Evolutionary conservation across 2,888 invertebrate genomes (phyloP), one percentile per base, ranked within the genome.

Genomic region (Polydrusus cervinus): DNA sequence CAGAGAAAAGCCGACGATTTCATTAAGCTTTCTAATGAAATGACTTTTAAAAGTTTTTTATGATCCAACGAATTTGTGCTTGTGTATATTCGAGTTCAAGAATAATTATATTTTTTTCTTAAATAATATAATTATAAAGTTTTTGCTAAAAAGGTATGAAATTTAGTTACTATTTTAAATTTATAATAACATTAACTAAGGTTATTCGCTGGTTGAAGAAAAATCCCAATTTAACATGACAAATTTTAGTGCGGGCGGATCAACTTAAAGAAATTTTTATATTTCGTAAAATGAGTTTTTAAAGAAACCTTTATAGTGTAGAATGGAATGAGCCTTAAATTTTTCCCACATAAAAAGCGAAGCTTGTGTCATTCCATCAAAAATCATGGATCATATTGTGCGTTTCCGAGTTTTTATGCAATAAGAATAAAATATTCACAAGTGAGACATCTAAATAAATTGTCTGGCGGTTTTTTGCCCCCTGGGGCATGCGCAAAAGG

Each of bases 401-500:
- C 43, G 43, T 67, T 51, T 40, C 61, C 47, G 67, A 60, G 49
- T 73, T 73, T 73, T 73, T 73, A 25, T 25, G 43, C 61, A 20
- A 57, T 34, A 61, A 67, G 61, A 70, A 70, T 69, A 74, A 74
- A 60, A 64, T 70, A 57, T 65, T 64, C 51, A 74, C 53, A 74
- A 69, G 66, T 65, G 13, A 55, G 64, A 55, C 69, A 71, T 75
- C 71, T 71, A 75, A 65, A 66, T 75, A 75, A 75, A 75, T 75
- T 66, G 75, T 66, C 49, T 66, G 66, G 61, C 49, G 25, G 30
- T 14, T 38, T 51, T 66, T 55, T 30, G 20, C 16, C 30, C 73
- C 62, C 67, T 11, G 45, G 61, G 73, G 73, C 67, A 53, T 70
- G 61, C 60, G 69, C 69, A 49, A 51, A n/a, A 60, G 69, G 38